These are phyloP conservation scores for Nothoprocta perdicaria DNA, from an alignment of 2,113 vertebrate species.

Conservation along the genomic window DNA sequence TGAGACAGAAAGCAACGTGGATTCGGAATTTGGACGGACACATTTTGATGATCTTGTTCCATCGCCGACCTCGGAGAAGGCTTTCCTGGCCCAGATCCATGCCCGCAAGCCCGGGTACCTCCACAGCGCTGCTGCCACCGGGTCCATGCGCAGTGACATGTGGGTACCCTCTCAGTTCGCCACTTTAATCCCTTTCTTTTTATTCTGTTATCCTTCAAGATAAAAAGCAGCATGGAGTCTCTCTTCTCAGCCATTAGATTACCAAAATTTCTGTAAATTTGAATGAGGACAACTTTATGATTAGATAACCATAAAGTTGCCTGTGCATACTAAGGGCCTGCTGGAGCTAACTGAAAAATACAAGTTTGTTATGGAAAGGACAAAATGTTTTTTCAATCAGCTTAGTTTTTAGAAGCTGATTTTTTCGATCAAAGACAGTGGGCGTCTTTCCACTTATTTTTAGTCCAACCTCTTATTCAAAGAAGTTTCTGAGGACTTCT, in stretches of 20 bases:
- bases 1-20: slow-evolving; percentile 89
- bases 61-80: slow-evolving; percentile 86
- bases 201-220: not conserved
- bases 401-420: not conserved
- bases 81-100: slow-evolving; percentile 86
- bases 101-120: slow-evolving; percentile 84
- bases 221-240: not conserved
- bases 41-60: slow-evolving; percentile 87
- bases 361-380: not conserved
- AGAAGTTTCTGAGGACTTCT: not conserved
- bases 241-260: not conserved
- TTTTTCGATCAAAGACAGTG: not conserved
- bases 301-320: not conserved
- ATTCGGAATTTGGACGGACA: slow-evolving; percentile 88
- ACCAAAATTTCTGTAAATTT: not conserved
- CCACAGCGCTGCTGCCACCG: slow-evolving; percentile 69
- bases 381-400: not conserved
- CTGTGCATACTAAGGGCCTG: not conserved
- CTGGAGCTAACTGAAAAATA: not conserved
- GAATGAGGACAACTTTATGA: not conserved
- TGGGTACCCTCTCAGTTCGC: slow-evolving; percentile 46
- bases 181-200: not conserved
- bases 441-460: slow-evolving; percentile 6
- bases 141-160: slow-evolving; percentile 77
- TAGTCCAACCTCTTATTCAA: not conserved